Percentiles rank a stretch among this genome's conserved stretches.
Conservation (phyloP, 2,797 vertebrate genomes). For the Propithecus perrieri region DNA sequence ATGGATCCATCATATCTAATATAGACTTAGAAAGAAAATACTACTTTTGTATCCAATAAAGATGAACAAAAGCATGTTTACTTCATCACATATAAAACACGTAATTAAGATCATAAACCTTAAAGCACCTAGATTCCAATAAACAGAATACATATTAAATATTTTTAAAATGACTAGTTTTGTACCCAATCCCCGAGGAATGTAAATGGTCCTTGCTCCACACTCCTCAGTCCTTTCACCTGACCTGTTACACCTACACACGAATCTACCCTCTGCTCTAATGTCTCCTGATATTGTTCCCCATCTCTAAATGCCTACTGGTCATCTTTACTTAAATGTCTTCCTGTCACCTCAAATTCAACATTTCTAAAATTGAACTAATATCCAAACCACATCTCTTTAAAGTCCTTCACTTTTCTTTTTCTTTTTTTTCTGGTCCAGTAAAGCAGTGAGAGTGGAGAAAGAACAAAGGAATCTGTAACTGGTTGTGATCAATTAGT, state of each 20-base stretch:
- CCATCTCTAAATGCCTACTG: background rate
- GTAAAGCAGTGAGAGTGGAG: no score
- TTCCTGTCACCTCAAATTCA: slow-evolving; percentile 10
- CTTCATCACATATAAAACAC: background rate
- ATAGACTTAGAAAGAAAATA: background rate
- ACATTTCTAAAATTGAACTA: slow-evolving; percentile 37
- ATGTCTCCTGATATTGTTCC: background rate
- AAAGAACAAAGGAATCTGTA: no score
- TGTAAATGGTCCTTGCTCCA: background rate
- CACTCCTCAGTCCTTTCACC: background rate
- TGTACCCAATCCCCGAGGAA: background rate
- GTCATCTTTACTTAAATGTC: background rate
- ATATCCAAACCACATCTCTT: background rate
- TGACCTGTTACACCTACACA: background rate
- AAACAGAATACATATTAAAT: background rate
- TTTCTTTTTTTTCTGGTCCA: no score
- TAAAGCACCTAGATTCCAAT: background rate
- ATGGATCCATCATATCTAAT: background rate
- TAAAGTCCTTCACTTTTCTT: background rate
- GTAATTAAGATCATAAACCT: background rate
- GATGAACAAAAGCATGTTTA: background rate
- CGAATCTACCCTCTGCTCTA: background rate
- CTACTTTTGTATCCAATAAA: slow-evolving; percentile 26
- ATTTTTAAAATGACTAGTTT: background rate
- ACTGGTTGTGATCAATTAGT: no score